phyloP scores from a whole-genome alignment of 2,113 vertebrate species.

The Emydura subglobosa region DNA sequence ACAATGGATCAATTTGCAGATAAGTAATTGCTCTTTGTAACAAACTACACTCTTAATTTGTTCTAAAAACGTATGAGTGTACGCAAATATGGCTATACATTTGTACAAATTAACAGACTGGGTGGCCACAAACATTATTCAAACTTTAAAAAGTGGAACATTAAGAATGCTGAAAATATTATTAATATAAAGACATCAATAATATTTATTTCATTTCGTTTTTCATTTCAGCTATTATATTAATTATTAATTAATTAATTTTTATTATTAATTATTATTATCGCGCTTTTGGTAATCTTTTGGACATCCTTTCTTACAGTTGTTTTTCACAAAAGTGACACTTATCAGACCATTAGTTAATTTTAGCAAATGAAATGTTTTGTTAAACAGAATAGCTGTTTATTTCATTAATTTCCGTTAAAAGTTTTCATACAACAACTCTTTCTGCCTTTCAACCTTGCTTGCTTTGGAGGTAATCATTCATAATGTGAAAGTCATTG shows the following conservation, averaged over 20 bases:
- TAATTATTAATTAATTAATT: not conserved
- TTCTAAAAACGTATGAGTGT: not conserved
- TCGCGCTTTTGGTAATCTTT: not conserved
- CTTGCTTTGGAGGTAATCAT: constrained; percentile 9
- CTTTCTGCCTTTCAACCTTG: not conserved
- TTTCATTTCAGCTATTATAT: not conserved
- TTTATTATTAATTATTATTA: not conserved
- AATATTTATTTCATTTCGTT: not conserved
- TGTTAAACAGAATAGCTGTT: constrained; percentile 50
- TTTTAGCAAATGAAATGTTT: constrained; percentile 38
- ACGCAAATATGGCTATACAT: not conserved
- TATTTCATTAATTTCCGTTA: constrained; percentile 45
- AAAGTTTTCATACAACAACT: not conserved
- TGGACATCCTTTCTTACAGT: not conserved
- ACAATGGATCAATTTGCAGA: not conserved
- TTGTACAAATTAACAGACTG: not conserved
- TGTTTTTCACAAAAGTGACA: constrained; percentile 17
- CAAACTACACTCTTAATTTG: not conserved
- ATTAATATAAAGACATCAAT: not conserved
- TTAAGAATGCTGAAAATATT: not conserved
- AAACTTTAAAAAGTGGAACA: rapidly evolving
- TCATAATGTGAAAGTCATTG: constrained; percentile 10
- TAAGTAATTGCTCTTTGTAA: not conserved
- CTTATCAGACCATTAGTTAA: constrained; percentile 22
- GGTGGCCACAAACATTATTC: not conserved